Conservation (phyloP, 2,113 vertebrate species). For the Albula glossodonta region DNA sequence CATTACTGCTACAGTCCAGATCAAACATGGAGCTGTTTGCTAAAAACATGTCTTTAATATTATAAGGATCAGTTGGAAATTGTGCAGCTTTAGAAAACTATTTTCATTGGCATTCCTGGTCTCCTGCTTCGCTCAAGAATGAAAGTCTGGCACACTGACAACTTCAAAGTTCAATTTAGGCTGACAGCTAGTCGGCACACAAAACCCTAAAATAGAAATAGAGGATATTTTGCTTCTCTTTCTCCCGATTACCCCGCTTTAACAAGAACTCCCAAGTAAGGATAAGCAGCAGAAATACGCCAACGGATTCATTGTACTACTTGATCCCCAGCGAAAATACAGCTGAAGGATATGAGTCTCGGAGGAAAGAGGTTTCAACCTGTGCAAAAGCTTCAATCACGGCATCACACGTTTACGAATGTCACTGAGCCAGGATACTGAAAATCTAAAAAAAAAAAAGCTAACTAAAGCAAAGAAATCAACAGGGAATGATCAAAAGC, state of each 20-base stretch:
- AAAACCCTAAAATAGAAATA: slow-evolving; percentile 62
- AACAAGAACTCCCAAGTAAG: slow-evolving; percentile 52
- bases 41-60: slow-evolving; percentile 5
- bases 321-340: not conserved
- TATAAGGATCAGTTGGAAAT: slow-evolving; percentile 42
- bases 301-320: not conserved
- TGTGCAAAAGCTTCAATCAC: too few species aligned
- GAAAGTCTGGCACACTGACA: slow-evolving; percentile 40
- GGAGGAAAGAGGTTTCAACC: too few species aligned
- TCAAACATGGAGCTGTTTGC: not conserved
- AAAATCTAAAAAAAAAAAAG: not conserved
- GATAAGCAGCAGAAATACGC: slow-evolving; percentile 36
- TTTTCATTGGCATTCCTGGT: slow-evolving; percentile 48
- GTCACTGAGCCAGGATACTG: not conserved
- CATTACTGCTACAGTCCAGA: not conserved
- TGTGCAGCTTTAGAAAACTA: slow-evolving; percentile 47
- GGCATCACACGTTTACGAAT: too few species aligned
- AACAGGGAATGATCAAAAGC: not conserved
- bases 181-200: slow-evolving; percentile 49
- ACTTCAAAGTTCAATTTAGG: slow-evolving; percentile 62
- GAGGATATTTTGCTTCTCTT: slow-evolving; percentile 55
- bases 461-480: not conserved
- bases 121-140: slow-evolving; percentile 54
- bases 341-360: too few species aligned
- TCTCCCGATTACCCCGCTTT: slow-evolving; percentile 51